Base-by-base conservation (phyloP, 2,113 vertebrate species). In the Collichthys lucidus region DNA sequence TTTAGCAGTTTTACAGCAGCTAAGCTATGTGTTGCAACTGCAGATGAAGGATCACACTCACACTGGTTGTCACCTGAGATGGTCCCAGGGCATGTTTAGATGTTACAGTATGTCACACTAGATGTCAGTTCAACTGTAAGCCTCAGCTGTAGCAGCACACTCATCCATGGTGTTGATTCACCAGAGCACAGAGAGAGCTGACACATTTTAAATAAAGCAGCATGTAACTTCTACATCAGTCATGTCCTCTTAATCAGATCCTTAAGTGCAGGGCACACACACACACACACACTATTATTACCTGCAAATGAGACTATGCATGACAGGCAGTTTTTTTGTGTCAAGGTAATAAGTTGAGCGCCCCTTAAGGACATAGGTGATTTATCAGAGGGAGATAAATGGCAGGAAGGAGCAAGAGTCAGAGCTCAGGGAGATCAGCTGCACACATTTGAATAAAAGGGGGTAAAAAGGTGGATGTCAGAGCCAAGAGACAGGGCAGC, bases 271-370 rank as follows among this genome's bases (percentile, higher is more conserved):
- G 79, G 78, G 79, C 66, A 67, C 76, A 59, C 68, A 59, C 60
- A 65, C 44, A 29, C 59, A 35, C 57, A 74, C 62, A 57, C 31
- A 42, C 53, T n/a, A 1, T 61, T 5, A 46, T 82, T 75, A 78
- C 44, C 76, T 64, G 74, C 52, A 79, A 76, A 90, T 61, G 72
- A 84, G 80, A 69, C 47, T 14, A 47, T 73, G 87, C 83, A 80
- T 74, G 83, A 79, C 68, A 80, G 80, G 79, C 76, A 71, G 69
- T 71, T 3, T 29, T 83, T 50, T 82, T 75, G 63, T 83, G 82
- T 76, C 22, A 14, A 71, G 67, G 79, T 66, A 47, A 65, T 71
- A 62, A 42, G 53, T 20, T 69, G 72, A 87, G 72, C 14, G 66
- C 56, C 73, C 60, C 65, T 40, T 63, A 57, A 80, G 64, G 79